Percentiles rank a stretch among this genome's conserved stretches.
phyloP scores from a whole-genome alignment of 2,797 vertebrate species.

The Clamator glandarius region DNA sequence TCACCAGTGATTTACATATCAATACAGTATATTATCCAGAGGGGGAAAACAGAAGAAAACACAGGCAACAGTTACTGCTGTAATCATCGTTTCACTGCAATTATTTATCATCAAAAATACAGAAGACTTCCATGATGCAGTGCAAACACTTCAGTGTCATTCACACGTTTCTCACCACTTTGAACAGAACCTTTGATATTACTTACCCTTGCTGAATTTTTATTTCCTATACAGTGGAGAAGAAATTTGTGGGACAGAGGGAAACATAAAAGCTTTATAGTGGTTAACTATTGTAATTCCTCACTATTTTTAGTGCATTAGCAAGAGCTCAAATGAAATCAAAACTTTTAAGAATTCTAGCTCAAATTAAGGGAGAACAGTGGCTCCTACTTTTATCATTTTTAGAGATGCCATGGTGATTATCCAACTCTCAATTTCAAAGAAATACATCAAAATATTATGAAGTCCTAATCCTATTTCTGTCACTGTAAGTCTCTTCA shows the following conservation, averaged over 20 bases:
- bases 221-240: not conserved
- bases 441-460: not conserved
- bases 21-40: not conserved
- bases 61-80: not conserved
- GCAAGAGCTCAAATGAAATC: not conserved
- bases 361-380: not conserved
- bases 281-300: not conserved
- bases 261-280: constrained; percentile 15
- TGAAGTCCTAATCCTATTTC: not conserved
- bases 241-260: not conserved
- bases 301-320: not conserved
- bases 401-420: not conserved
- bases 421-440: not conserved
- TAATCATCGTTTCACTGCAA: not conserved
- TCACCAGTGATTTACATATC: not conserved
- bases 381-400: not conserved
- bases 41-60: not conserved
- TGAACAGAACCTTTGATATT: not conserved
- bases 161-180: not conserved
- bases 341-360: not conserved
- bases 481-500: not conserved
- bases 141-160: not conserved
- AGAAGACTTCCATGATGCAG: not conserved
- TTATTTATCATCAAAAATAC: not conserved
- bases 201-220: not conserved